Percentiles rank a stretch among this genome's conserved stretches.
These are phyloP conservation scores for Eupsilia transversa DNA, from an alignment of 2,888 invertebrate genomes.

Conservation along the genomic window DNA sequence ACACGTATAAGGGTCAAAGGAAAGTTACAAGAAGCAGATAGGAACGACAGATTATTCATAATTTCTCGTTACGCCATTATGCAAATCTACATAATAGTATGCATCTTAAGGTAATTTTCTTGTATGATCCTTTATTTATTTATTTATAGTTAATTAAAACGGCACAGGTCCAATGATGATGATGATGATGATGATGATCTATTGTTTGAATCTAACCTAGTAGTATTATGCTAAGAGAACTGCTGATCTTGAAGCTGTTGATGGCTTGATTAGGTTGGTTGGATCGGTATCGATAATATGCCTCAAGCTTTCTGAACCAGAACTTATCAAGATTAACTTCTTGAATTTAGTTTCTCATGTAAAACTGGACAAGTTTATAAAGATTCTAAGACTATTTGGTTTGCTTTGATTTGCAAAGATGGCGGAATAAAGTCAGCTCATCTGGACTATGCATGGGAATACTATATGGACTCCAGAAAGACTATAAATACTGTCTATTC, in stretches of 20 bases:
- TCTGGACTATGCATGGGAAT: background rate
- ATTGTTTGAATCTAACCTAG: background rate
- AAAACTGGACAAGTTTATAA: rapidly evolving
- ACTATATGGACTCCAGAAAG: background rate
- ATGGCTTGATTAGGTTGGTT: background rate
- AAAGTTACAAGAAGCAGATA: slow-evolving; percentile 35
- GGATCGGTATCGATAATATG: too few relatives aligned
- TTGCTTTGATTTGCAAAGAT: background rate
- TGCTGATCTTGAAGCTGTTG: background rate
- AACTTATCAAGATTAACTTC: background rate
- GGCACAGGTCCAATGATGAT: too few relatives aligned
- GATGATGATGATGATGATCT: too few relatives aligned
- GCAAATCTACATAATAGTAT: background rate
- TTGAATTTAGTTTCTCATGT: background rate
- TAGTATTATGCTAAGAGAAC: background rate
- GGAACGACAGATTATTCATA: slow-evolving; percentile 37
- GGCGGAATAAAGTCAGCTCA: too few relatives aligned
- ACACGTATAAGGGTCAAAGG: slow-evolving; percentile 48
- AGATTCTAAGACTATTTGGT: background rate
- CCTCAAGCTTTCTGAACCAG: background rate
- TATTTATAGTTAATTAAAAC: too few relatives aligned
- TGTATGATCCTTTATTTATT: background rate
- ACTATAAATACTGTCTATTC: background rate
- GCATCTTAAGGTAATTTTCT: background rate
- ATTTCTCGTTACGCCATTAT: slow-evolving; percentile 3